Base-by-base conservation (phyloP, 2,888 invertebrate genomes). In the Epinotia ramella region DNA sequence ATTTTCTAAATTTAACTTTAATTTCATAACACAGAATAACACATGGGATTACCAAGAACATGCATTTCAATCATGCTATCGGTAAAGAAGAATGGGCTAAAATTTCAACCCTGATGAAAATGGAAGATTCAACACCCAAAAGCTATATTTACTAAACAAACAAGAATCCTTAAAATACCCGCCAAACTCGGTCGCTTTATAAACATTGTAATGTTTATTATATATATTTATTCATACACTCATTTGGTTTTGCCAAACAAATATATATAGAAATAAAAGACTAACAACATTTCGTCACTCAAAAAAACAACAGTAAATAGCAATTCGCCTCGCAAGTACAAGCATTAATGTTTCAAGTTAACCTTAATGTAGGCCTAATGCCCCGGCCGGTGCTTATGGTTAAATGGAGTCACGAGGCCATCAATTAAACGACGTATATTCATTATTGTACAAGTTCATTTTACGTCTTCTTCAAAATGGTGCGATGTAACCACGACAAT, bases 341-440 rank as follows among this genome's bases (percentile, higher is more conserved):
- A 87, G 86, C 85, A 86, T 80, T 89, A 88, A 89, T 87, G 87
- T 81, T 83, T 79, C 80, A 82, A 84, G 81, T 80, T 80, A 80
- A 79, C 84, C 84, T 84, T 87, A 89, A 90, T 89, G 85, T 80
- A 79, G 80, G 80, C 79, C 83, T 87, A 88, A 89, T 88, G 87
- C 44, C 80, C 81, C 80, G 73, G 56, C 65, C 63, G 56, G 59
- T 65, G 64, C 79, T 81, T 80, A 79, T 79, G 80, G 78, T 79
- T 84, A 80, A 86, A 85, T 86, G 80, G 82, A 79, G 77, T 79
- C 77, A 82, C 28, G 49, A 20, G 44, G n/a, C 7, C 59, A 11
- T 5, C 18, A 46, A 59, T 28, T 24, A 70, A 75, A 75, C 13
- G 60, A 56, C n/a, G 11, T 40, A 75, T 59, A 53, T 65, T 65